Percentiles rank a stretch among this genome's conserved stretches.
These are phyloP conservation scores for Sylvilagus floridanus DNA, from an alignment of 2,797 vertebrate genomes.

Conservation along the genomic window DNA sequence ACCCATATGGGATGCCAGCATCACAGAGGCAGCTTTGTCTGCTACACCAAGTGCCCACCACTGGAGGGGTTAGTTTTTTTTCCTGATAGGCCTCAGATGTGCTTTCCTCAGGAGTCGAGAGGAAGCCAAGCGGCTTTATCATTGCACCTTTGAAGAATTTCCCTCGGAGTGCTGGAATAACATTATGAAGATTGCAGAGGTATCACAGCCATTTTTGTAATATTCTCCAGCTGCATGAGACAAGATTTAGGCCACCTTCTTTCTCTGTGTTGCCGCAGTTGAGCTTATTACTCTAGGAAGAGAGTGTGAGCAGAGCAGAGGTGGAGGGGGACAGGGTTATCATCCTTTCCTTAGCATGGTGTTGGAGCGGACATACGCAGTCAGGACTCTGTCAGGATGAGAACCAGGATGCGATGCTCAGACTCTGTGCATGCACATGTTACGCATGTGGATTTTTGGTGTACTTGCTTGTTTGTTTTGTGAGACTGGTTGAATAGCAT, in stretches of 20 bases:
- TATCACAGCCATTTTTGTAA: too few relatives aligned
- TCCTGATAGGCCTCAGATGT: too few relatives aligned
- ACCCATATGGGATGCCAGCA: too few relatives aligned
- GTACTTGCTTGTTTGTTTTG: neutral
- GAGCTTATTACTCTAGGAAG: too few relatives aligned
- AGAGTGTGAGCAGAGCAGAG: too few relatives aligned
- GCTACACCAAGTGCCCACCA: too few relatives aligned
- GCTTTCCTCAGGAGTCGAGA: neutral
- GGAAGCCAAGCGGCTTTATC: neutral
- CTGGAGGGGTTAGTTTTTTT: neutral
- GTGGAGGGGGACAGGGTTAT: rapidly evolving
- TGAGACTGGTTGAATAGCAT: neutral
- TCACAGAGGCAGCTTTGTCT: too few relatives aligned
- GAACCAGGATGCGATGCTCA: neutral
- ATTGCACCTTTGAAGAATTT: neutral
- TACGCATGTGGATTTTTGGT: neutral
- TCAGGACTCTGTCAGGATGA: too few relatives aligned
- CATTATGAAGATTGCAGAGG: neutral
- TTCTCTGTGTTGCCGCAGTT: rapidly evolving
- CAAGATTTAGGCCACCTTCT: neutral
- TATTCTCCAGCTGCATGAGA: neutral
- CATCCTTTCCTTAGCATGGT: neutral
- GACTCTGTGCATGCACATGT: neutral
- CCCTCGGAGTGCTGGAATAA: neutral
- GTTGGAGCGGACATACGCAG: neutral